Base-by-base conservation (phyloP, 2,888 invertebrate genomes). In the Nomada fucata region DNA sequence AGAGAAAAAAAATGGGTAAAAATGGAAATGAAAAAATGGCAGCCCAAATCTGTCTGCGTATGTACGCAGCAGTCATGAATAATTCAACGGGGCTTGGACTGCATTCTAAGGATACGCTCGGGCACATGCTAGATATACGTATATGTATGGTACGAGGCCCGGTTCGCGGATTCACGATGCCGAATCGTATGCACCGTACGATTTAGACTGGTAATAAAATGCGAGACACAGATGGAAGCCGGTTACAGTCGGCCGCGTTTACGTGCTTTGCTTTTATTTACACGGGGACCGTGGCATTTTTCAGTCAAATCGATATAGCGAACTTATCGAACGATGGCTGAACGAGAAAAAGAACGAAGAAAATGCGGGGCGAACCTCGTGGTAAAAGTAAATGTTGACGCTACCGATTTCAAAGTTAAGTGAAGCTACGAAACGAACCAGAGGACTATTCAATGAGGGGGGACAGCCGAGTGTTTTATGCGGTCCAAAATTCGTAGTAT, bases 31-130 rank as follows among this genome's bases (percentile, higher is more conserved):
- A 7, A 36, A 68, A 70, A 69, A 78, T 68, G 60, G 55, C 61
- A 65, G 69, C 65, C 61, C 60, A 69, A 73, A 69, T 81, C 65
- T 59, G 42, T 23, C 29, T 63, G 68, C 69, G 82, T 65, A 63
- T 23, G 57, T 23, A 26, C 52, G 64, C 29, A 69, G 7, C 4
- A 60, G 18, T 10, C 42, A 88, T 88, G 87, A 88, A 88, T 88
- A 85, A 88, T 88, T 88, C 88, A 86, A 55, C 55, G 9, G 76
- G 44, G 68, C 70, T 86, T 83, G 80, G 26, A 72, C 74, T 57
- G 76, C 78, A 81, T 86, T 86, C 88, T 76, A 81, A 87, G 72
- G 75, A 88, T 61, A 72, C 75, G 79, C 50, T 76, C 74, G 69
- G 60, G 80, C 88, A 80, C 82, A 78, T 55, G 84, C 79, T 81